Conservation (phyloP, 1,140 invertebrate genomes). For the Orchesella cincta region DNA sequence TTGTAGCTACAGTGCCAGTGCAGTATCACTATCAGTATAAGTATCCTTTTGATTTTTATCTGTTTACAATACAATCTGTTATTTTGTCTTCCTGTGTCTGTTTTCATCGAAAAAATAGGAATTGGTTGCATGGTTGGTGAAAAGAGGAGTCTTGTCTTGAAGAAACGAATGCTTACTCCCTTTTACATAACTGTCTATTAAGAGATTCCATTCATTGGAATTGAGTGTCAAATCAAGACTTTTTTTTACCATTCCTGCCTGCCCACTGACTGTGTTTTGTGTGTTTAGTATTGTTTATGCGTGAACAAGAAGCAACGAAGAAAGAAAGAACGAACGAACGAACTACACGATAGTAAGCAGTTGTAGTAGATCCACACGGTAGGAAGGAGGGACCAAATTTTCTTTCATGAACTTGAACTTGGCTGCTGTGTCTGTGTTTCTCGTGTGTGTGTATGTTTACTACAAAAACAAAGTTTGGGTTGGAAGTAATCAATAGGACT, state of each 20-base stretch:
- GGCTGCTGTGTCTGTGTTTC: background rate
- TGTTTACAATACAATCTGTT: background rate
- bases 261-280: background rate
- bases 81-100: conserved; percentile 2
- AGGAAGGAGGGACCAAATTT: background rate
- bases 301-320: background rate
- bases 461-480: no score
- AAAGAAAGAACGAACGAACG: background rate
- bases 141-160: no score
- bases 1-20: no score
- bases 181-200: no score
- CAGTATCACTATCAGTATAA: no score
- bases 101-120: background rate
- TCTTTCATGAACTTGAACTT: conserved; percentile 23
- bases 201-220: no score
- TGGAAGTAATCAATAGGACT: background rate
- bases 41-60: no score
- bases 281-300: conserved; percentile 10
- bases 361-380: background rate
- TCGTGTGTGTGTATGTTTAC: background rate
- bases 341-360: background rate
- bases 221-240: no score
- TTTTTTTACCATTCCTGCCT: no score
- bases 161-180: no score
- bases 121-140: no score